phyloP scores from a whole-genome alignment of 2,797 vertebrate genomes.

The Harpagifer antarcticus region DNA sequence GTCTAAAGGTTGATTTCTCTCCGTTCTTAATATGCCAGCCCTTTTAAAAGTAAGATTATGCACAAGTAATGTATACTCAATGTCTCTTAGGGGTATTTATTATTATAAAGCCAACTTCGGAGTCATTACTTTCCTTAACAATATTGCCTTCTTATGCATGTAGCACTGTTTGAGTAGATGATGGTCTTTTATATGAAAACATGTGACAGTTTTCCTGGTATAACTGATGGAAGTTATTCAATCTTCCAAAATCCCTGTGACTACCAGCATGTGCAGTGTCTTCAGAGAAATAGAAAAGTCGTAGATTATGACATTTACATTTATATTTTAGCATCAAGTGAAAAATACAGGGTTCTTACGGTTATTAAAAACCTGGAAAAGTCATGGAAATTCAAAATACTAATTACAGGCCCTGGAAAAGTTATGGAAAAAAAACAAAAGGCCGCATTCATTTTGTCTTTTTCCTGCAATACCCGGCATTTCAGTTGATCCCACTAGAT shows the following conservation, averaged over 20 bases:
- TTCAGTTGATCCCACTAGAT: too few species aligned
- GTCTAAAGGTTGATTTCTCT: slow-evolving; percentile 3
- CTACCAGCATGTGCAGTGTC: not conserved
- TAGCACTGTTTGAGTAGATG: too few species aligned
- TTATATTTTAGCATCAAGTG: not conserved
- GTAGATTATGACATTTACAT: not conserved
- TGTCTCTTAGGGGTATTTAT: not conserved
- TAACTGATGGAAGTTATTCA: not conserved
- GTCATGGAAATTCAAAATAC: too few species aligned
- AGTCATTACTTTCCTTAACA: slow-evolving; percentile 1
- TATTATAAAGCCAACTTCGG: not conserved
- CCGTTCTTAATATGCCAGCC: not conserved
- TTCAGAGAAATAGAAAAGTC: not conserved
- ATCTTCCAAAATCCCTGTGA: not conserved
- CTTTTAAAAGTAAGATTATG: not conserved
- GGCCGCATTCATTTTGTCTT: too few species aligned
- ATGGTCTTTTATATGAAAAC: too few species aligned
- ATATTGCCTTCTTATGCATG: not conserved
- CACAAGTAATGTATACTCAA: slow-evolving; percentile 1
- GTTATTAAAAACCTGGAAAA: too few species aligned
- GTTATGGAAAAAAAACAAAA: too few species aligned
- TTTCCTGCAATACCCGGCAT: too few species aligned
- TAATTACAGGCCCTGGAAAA: too few species aligned
- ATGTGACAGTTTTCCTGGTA: not conserved
- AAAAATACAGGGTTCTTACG: not conserved